phyloP scores from a whole-genome alignment of 92 coral and sea anemone species.

The Muricea muricata region DNA sequence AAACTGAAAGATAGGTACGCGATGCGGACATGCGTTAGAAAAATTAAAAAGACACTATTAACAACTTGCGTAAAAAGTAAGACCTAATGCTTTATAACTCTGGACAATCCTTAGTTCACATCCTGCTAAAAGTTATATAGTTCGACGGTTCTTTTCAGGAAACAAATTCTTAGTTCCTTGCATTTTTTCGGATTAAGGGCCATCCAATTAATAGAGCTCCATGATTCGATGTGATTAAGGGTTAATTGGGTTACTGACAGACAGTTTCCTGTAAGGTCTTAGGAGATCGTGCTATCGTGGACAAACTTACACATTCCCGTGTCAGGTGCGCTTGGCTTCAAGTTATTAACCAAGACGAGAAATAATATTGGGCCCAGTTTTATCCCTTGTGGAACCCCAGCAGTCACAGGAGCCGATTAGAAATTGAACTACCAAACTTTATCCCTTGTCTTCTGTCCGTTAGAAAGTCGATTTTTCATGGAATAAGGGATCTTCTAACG shows the following conservation, averaged over 20 bases:
- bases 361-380: conserved; percentile 3
- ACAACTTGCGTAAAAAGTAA: not conserved
- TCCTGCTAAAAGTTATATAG: not conserved
- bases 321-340: not conserved
- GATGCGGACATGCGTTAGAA: no score
- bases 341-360: not conserved
- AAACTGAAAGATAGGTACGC: no score
- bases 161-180: conserved; percentile 10
- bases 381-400: not conserved
- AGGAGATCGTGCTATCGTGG: not conserved
- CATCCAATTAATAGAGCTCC: conserved; percentile 39
- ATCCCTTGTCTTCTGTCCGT: no score
- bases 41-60: no score
- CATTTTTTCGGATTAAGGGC: conserved; percentile 23
- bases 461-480: no score
- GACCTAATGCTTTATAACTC: conserved; percentile 15
- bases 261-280: not conserved
- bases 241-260: not conserved
- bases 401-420: not conserved
- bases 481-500: no score
- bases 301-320: not conserved
- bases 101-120: conserved; percentile 5
- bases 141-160: not conserved
- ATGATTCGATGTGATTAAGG: conserved; percentile 14
- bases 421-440: no score